Evolutionary conservation across 2,797 vertebrate genomes (phyloP), one percentile per base, ranked within the genome.

Genomic region (Acanthurus tractus): DNA sequence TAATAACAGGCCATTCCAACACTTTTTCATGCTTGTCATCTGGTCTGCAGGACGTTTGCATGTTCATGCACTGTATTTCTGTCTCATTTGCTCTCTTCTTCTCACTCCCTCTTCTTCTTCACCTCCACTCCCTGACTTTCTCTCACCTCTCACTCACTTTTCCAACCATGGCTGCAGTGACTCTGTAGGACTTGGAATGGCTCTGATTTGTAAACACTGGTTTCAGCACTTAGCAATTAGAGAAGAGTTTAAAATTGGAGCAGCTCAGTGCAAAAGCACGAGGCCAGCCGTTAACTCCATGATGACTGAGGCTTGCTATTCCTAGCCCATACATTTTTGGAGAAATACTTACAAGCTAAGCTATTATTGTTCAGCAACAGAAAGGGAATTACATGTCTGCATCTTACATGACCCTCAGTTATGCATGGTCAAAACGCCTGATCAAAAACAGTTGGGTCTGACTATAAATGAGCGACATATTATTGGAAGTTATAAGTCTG

Each of bases 211-310:
- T 34, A 73, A 79, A 72, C 36, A 29, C 40, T 74, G 69, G 5
- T 54, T 49, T 53, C 9, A 53, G 40, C 17, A 52, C 58, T 79
- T 14, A 3, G 70, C 75, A 73, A 73, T 71, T 82, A 55, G 63
- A 12, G 40, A 57, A 18, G 18, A 52, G 61, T 71, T 71, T 88
- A 59, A 87, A 78, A 83, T 76, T 68, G 73, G 72, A 81, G 63
- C 54, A 66, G 68, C 56, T 34, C 20, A 6, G 13, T 59, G 59
- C 49, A 13, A 48, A 53, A 59, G 48, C 52, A 53, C 48, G 53
- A 58, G 66, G 36, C 17, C 46, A n/a, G 49, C 58, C 6, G 55
- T 44, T 68, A 67, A 50, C 34, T 54, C 22, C 4, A 3, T 46
- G 58, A 48, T 83, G 74, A 81, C 42, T 74, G 52, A 74, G 55